Evolutionary conservation across 2,888 invertebrate species (phyloP), one percentile per base, ranked within the genome.

Genomic region (Meganola albula): DNA sequence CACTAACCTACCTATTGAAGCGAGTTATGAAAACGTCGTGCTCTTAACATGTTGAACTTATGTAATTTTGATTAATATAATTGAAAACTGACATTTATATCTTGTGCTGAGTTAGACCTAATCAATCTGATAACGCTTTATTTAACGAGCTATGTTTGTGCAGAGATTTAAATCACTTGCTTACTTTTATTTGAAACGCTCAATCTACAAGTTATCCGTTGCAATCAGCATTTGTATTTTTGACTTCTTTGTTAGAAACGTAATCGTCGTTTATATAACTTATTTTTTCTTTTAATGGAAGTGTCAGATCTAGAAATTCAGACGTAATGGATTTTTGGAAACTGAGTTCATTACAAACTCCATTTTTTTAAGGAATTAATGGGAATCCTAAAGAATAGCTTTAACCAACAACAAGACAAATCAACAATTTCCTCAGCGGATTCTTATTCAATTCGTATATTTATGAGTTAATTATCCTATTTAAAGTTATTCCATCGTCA

Each of bases 401-500:
- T 60, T 54, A 57, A 58, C 45, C 62, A 63, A n/a, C n/a, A n/a
- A n/a, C n/a, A n/a, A n/a, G n/a, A n/a, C n/a, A n/a, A n/a, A n/a
- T 67, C 67, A 66, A 63, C 71, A 72, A 68, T 70, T 58, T 66
- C 54, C 62, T 57, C 53, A 53, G 49, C 40, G 50, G 63, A 54
- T 44, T 55, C 48, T 63, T 65, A 69, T 74, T 72, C 67, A 63
- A 64, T 59, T 62, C 69, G 62, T 67, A 64, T 74, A 76, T 74
- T 82, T 74, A 73, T 73, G 58, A 73, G 67, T 67, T 82, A 83
- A 84, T 82, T 76, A 82, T 63, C 58, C 66, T 69, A 83, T 83
- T 83, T 79, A 82, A 75, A 83, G 77, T 78, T 83, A 84, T 84
- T 83, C 82, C 57, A 80, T 74, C 71, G 72, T 78, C 83, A 84